Conservation (phyloP, 1,140 invertebrate genomes). For the Brachionus manjavacas region DNA sequence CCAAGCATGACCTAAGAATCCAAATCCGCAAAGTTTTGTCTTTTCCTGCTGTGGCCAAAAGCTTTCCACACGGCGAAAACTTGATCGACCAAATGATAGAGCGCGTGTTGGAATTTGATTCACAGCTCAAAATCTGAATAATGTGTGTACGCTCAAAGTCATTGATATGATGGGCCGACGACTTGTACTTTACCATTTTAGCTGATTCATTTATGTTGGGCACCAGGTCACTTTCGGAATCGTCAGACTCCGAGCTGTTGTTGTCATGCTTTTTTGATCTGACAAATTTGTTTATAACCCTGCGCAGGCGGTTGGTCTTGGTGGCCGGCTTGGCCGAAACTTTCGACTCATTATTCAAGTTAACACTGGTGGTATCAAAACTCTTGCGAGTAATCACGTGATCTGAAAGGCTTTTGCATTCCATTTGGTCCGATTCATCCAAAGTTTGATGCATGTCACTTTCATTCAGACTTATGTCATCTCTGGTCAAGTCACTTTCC, state of each 20-base stretch:
- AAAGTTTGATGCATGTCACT: not conserved
- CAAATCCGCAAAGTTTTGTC: slow-evolving; percentile 86
- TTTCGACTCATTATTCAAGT: not conserved
- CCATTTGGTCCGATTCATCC: not conserved
- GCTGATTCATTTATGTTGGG: not conserved
- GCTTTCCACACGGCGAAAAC: slow-evolving; percentile 84
- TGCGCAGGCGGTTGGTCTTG: not conserved
- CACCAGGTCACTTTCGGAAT: not conserved
- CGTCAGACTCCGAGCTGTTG: not conserved
- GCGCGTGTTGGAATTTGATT: slow-evolving; percentile 49
- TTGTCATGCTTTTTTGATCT: not conserved
- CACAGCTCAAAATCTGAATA: not conserved
- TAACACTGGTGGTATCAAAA: slow-evolving; percentile 22
- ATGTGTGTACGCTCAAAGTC: not conserved
- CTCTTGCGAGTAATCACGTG: not conserved
- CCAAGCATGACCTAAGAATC: slow-evolving; percentile 79
- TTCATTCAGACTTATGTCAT: not conserved
- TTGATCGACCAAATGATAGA: slow-evolving; percentile 94
- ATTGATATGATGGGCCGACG: not conserved
- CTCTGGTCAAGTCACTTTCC: not conserved
- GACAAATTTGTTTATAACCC: not conserved
- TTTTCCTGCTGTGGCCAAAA: slow-evolving; percentile 90
- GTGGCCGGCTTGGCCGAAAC: not conserved
- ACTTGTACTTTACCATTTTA: slow-evolving; percentile 6
- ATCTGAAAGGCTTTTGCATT: not conserved